Conservation (phyloP, 2,888 invertebrate species). For the Allolobophora icterica region DNA sequence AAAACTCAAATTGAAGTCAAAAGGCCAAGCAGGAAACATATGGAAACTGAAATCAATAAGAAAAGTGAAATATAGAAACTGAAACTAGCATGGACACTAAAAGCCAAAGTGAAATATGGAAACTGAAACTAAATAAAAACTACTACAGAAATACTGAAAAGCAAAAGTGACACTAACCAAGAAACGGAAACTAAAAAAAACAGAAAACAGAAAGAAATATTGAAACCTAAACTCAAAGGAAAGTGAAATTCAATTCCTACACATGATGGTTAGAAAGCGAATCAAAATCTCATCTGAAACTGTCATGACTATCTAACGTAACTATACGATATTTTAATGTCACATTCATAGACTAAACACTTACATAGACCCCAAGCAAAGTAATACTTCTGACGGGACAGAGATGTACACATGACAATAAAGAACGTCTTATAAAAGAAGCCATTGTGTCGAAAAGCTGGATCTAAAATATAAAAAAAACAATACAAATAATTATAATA, state of each 20-base stretch:
- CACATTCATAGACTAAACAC: slow-evolving; percentile 34
- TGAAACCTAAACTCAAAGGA: background rate
- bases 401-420: slow-evolving; percentile 77
- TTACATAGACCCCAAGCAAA: slow-evolving; percentile 86
- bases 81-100: background rate
- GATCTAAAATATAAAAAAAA: slow-evolving; percentile 65
- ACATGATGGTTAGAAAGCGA: no score
- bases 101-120: background rate
- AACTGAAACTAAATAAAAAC: background rate
- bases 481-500: background rate
- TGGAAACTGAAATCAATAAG: no score
- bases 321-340: background rate
- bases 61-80: background rate
- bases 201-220: background rate
- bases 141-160: no score
- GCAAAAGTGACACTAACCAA: no score
- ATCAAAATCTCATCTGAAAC: no score
- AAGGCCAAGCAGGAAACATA: background rate
- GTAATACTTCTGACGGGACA: slow-evolving; percentile 90
- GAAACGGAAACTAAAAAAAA: background rate
- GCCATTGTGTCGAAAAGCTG: slow-evolving; percentile 73
- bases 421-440: slow-evolving; percentile 77
- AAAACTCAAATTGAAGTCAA: background rate
- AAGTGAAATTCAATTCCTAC: background rate
- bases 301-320: background rate